These are phyloP conservation scores for Xenopus borealis DNA, from an alignment of 2,113 vertebrate species.

Conservation along the genomic window DNA sequence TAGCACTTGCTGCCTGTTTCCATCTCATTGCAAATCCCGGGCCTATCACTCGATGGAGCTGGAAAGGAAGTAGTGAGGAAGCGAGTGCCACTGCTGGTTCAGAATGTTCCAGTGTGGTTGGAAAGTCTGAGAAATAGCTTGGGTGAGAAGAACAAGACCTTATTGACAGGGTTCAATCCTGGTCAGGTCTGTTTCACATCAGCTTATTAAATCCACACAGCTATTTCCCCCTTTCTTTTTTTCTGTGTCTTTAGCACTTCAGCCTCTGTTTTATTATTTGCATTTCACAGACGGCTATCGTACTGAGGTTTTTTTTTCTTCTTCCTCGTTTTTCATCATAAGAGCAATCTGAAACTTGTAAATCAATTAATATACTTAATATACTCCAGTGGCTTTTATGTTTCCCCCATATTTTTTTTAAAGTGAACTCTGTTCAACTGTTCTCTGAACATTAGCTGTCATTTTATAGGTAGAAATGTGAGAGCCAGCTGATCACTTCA, in stretches of 20 bases:
- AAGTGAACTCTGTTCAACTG: conserved; percentile 13
- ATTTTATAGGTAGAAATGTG: neutral
- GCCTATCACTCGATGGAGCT: conserved; percentile 70
- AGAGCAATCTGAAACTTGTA: conserved; percentile 18
- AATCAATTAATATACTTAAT: neutral
- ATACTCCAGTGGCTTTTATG: conserved; percentile 17
- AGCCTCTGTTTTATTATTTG: conserved; percentile 31
- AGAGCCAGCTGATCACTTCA: too few species aligned
- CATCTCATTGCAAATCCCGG: conserved; percentile 65
- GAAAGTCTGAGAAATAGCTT: conserved; percentile 82
- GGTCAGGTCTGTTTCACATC: conserved; percentile 66
- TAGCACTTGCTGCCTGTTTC: conserved; percentile 59
- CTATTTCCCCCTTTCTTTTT: conserved; percentile 42
- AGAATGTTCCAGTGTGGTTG: conserved; percentile 84
- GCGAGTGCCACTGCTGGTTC: conserved; percentile 76
- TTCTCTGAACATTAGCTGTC: neutral
- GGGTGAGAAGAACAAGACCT: conserved; percentile 84
- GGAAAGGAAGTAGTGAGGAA: conserved; percentile 73
- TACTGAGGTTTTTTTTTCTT: conserved; percentile 13
- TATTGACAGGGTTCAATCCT: conserved; percentile 73
- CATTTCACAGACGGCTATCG: conserved; percentile 8
- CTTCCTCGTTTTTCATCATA: conserved; percentile 9
- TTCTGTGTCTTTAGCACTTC: conserved; percentile 33
- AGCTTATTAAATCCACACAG: conserved; percentile 56
- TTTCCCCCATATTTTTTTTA: neutral